Conservation (phyloP, 2,797 vertebrate species). For the Aldrovandia affinis region DNA sequence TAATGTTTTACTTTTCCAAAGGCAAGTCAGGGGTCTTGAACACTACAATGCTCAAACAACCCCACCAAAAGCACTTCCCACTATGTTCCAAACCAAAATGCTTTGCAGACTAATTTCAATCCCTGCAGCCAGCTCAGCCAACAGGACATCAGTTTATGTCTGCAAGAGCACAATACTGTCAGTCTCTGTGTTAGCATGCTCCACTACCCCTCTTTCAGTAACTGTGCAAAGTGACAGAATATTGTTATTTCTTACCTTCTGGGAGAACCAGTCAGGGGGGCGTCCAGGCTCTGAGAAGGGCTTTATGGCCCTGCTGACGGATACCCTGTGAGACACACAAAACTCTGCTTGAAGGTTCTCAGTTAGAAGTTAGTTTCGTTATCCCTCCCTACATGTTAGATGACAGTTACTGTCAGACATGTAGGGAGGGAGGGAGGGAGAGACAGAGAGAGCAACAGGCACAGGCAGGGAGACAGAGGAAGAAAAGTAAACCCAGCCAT, state of each 20-base stretch:
- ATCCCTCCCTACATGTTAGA: not conserved
- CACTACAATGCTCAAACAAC: not conserved
- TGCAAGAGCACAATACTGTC: not conserved
- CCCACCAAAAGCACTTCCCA: not conserved
- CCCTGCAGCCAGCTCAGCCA: not conserved
- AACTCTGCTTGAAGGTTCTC: not conserved
- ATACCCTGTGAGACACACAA: constrained; percentile 81
- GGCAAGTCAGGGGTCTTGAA: not conserved
- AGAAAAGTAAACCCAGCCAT: too few species aligned
- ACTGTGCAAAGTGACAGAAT: not conserved
- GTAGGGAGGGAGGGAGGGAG: not conserved
- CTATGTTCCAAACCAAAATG: not conserved
- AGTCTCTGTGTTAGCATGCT: not conserved
- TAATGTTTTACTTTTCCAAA: not conserved
- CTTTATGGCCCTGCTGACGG: constrained; percentile 98
- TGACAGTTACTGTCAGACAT: not conserved
- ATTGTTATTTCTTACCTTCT: constrained; percentile 80
- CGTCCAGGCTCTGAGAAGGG: constrained; percentile 95
- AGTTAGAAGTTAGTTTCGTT: too few species aligned
- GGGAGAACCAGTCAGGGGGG: constrained; percentile 98
- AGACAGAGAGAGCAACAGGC: not conserved
- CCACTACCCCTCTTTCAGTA: not conserved
- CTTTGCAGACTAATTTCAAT: not conserved
- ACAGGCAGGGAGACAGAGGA: too few species aligned
- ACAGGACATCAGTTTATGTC: not conserved